Conservation (phyloP, 2,888 invertebrate species). For the Trichogramma dendrolimi region DNA sequence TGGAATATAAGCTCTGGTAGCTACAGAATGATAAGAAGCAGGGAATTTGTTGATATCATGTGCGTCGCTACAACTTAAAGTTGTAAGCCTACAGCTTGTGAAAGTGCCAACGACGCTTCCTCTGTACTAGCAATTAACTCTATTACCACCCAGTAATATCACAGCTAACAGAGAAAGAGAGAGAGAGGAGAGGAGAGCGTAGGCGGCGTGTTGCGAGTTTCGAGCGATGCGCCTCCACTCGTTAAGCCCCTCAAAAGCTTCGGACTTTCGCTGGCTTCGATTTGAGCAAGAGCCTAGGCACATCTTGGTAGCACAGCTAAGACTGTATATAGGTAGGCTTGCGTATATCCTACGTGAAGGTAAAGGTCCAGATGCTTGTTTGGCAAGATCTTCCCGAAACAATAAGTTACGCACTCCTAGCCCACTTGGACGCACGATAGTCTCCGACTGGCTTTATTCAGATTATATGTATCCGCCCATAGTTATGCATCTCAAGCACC, state of each 20-base stretch:
- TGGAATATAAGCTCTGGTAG: no score
- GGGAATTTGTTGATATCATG: constrained; percentile 52
- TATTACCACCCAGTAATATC: constrained; percentile 50
- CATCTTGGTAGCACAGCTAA: neutral
- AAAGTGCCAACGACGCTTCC: no score
- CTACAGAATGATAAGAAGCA: constrained; percentile 36
- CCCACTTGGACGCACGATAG: neutral
- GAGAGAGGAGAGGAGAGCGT: neutral
- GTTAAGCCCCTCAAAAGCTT: constrained; percentile 47
- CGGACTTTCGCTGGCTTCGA: constrained; percentile 31
- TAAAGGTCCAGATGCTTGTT: constrained; percentile 14
- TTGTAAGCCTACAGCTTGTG: constrained; percentile 48
- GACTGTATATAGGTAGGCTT: neutral
- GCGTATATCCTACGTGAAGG: neutral
- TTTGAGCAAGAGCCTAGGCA: neutral
- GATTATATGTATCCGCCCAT: neutral
- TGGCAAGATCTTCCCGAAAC: constrained; percentile 4
- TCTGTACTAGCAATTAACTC: constrained; percentile 49
- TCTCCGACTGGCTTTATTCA: no score
- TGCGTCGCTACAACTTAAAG: constrained; percentile 46
- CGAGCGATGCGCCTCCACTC: constrained; percentile 33
- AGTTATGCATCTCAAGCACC: neutral
- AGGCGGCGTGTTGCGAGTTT: neutral
- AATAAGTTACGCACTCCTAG: constrained; percentile 8
- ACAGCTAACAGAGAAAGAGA: constrained; percentile 33